Evolutionary conservation across 2,113 vertebrate genomes (phyloP).

Genomic region (Promerops cafer): DNA sequence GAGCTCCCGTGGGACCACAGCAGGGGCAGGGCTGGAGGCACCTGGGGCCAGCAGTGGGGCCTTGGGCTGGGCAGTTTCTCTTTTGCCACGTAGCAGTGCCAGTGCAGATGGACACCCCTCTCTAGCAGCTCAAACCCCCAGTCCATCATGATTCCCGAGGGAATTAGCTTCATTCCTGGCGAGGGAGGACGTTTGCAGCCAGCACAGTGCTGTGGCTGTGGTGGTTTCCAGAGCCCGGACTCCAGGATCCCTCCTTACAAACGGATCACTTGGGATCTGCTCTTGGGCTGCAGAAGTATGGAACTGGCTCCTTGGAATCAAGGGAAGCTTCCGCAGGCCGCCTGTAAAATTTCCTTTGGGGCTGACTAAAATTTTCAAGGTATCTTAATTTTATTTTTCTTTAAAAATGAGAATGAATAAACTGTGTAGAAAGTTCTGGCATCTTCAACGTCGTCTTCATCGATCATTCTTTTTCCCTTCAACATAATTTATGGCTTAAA

Average conservation of each 20-base stretch:
- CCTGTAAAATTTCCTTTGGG: not conserved
- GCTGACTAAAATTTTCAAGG: slow-evolving; percentile 22
- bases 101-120: not conserved
- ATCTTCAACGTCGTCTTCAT: slow-evolving; percentile 44
- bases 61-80: not conserved
- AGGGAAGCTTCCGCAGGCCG: slow-evolving; percentile 1
- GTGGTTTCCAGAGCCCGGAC: not conserved
- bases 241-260: not conserved
- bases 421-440: slow-evolving; percentile 5
- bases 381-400: slow-evolving; percentile 41
- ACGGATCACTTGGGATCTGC: not conserved
- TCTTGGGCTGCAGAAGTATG: not conserved
- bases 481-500: slow-evolving; percentile 78
- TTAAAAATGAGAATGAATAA: slow-evolving; percentile 11
- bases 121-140: not conserved
- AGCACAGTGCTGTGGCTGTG: not conserved
- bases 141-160: not conserved
- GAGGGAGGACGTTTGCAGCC: not conserved
- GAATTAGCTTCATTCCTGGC: not conserved
- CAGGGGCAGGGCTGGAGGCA: not conserved
- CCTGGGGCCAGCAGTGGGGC: not conserved
- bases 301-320: not conserved
- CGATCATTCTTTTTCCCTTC: slow-evolving; percentile 17
- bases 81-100: not conserved
- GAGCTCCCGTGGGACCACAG: not conserved